phyloP scores from a whole-genome alignment of 2,888 invertebrate species.

The Tipula confusa region DNA sequence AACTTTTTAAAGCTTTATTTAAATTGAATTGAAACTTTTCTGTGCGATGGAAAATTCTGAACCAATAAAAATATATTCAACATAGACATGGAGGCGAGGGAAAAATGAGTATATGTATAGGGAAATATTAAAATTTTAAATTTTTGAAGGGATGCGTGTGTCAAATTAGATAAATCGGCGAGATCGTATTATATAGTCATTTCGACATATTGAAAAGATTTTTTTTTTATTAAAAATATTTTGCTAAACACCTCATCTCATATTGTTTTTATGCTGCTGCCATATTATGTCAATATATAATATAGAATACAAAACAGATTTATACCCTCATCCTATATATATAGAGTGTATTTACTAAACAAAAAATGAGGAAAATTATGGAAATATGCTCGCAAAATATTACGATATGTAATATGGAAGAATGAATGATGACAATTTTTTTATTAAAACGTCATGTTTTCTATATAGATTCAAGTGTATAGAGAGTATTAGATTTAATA shows the following conservation, averaged over 20 bases:
- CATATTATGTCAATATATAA: not conserved
- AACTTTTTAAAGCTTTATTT: constrained; percentile 1
- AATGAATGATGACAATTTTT: not conserved
- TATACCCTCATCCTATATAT: not conserved
- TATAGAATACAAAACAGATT: constrained; percentile 25
- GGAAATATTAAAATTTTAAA: constrained; percentile 30
- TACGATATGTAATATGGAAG: not conserved
- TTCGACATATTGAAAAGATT: constrained; percentile 47
- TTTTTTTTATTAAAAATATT: constrained; percentile 33
- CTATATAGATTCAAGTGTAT: not conserved
- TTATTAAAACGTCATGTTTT: not conserved
- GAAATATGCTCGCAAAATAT: not conserved
- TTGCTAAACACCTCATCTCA: constrained; percentile 21
- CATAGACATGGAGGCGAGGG: not conserved
- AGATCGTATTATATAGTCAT: constrained; percentile 50
- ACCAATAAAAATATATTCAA: not conserved
- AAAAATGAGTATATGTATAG: not conserved
- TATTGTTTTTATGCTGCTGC: not conserved
- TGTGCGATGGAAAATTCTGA: not conserved
- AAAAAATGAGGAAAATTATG: constrained; percentile 16
- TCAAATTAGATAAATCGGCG: constrained; percentile 47
- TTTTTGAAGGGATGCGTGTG: constrained; percentile 37
- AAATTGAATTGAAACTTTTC: not conserved
- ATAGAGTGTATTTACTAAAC: too few relatives aligned
- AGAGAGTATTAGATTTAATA: not conserved